Percentiles rank a stretch among this genome's conserved stretches.
These are phyloP conservation scores for Erethizon dorsatum DNA, from an alignment of 2,797 vertebrate species.

Conservation along the genomic window DNA sequence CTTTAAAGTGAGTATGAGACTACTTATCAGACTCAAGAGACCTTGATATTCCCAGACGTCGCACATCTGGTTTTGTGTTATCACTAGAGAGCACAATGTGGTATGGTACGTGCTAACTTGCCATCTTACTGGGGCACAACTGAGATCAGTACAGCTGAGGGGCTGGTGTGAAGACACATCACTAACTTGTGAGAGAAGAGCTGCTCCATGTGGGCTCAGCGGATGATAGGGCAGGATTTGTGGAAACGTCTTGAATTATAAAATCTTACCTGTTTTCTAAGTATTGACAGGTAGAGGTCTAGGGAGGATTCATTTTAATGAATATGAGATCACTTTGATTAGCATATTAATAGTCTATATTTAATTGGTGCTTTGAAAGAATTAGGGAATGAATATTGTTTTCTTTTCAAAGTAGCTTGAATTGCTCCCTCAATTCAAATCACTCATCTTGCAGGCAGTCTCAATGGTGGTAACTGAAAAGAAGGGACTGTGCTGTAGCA, in stretches of 20 bases:
- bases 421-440: slow-evolving; percentile 13
- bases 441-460: neutral
- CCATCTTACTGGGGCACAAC: neutral
- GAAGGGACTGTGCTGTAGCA: neutral
- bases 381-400: neutral
- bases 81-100: neutral
- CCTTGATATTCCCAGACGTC: neutral
- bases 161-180: neutral
- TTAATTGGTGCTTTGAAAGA: slow-evolving; percentile 14
- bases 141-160: neutral
- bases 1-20: neutral
- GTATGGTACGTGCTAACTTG: neutral
- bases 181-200: neutral
- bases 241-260: slow-evolving; percentile 13
- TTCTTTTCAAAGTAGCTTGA: neutral
- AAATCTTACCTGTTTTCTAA: slow-evolving; percentile 40
- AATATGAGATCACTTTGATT: slow-evolving; percentile 16
- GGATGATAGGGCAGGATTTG: neutral
- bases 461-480: neutral
- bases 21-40: neutral
- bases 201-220: neutral
- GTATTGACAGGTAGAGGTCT: neutral
- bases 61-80: neutral
- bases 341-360: neutral
- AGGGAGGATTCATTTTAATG: slow-evolving; percentile 48